phyloP scores from a whole-genome alignment of 2,888 invertebrate species.

The Pantelozetes paolii region DNA sequence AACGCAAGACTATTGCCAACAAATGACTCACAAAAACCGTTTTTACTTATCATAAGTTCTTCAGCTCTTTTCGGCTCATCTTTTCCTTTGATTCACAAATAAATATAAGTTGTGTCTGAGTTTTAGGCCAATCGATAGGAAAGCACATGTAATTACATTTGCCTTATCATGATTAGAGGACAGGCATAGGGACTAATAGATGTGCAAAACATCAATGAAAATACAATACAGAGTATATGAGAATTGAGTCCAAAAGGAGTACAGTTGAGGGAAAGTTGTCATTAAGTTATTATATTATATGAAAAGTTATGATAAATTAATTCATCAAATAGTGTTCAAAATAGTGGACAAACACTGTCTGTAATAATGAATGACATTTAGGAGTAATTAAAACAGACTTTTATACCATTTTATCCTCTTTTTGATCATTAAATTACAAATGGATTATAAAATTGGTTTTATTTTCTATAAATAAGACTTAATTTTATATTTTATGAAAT shows the following conservation, averaged over 20 bases:
- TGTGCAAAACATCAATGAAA: not conserved
- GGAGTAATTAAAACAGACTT: no score
- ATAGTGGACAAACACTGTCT: no score
- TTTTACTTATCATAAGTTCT: not conserved
- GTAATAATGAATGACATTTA: no score
- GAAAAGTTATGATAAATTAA: no score
- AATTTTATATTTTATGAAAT: no score
- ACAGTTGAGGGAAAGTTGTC: not conserved
- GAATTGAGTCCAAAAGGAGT: not conserved
- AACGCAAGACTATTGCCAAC: not conserved
- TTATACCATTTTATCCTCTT: no score
- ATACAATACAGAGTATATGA: not conserved
- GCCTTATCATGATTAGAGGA: not conserved
- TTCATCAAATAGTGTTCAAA: no score
- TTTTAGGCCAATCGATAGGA: slow-evolving; percentile 8
- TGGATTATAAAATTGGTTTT: no score
- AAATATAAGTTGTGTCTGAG: not conserved
- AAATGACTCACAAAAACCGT: not conserved
- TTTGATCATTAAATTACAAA: no score
- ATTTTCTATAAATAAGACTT: no score
- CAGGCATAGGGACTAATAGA: slow-evolving; percentile 2
- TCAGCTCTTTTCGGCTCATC: not conserved
- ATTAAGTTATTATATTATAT: no score
- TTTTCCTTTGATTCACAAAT: not conserved
- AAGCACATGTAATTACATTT: slow-evolving; percentile 7